A percentile compares a stretch with the other conserved stretches of the same genome.
phyloP scores from a whole-genome alignment of 2,113 vertebrate species.

The Dolichallabes microphthalmus region DNA sequence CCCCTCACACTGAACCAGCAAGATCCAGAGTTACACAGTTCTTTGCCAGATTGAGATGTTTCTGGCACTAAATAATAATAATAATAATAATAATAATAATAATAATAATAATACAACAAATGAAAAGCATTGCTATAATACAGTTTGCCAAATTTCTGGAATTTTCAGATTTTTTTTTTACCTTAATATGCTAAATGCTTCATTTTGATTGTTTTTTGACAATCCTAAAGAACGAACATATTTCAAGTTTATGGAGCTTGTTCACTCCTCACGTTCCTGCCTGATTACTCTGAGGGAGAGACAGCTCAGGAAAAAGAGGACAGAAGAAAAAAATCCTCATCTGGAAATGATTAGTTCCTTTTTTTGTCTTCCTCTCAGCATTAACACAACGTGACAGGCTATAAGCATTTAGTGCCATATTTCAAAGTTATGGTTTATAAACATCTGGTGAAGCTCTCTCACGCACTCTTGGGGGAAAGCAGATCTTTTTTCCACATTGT shows the following conservation, averaged over 20 bases:
- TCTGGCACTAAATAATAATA: conserved; percentile 1
- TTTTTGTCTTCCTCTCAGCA: conserved; percentile 75
- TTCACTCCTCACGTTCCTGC: conserved; percentile 82
- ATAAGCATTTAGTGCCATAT: conserved; percentile 63
- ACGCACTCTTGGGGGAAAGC: conserved; percentile 53
- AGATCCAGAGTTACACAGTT: conserved; percentile 11
- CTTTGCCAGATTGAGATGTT: conserved; percentile 22
- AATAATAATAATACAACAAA: neutral
- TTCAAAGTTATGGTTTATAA: conserved; percentile 65
- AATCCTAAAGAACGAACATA: conserved; percentile 61
- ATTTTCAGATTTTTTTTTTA: neutral
- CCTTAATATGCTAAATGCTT: conserved; percentile 14
- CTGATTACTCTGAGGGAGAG: conserved; percentile 78
- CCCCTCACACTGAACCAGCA: neutral
- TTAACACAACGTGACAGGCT: conserved; percentile 64
- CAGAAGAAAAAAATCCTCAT: conserved; percentile 71
- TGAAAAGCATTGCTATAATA: conserved; percentile 11
- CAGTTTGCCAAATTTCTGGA: conserved; percentile 35
- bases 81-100: neutral
- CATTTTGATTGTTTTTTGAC: conserved; percentile 14
- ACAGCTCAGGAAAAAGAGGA: neutral
- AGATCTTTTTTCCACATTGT: conserved; percentile 58
- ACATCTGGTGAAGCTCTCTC: conserved; percentile 65
- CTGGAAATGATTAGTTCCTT: conserved; percentile 84
- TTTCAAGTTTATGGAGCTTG: conserved; percentile 81